Evolutionary conservation across 1,140 invertebrate species (phyloP).

Genomic region (Atta colombica): DNA sequence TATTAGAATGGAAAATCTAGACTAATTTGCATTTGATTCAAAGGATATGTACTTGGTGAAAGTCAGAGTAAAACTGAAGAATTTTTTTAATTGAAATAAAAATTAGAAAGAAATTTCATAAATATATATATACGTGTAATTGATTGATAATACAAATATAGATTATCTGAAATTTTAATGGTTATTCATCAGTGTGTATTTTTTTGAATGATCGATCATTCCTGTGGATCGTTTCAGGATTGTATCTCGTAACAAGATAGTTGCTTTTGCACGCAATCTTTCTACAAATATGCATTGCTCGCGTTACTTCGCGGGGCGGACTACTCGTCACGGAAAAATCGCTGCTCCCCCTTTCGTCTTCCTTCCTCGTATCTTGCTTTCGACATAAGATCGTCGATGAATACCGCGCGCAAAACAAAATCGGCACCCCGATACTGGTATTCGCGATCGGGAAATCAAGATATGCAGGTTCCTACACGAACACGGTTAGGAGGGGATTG

Average conservation of each 20-base stretch:
- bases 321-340: slow-evolving; percentile 23
- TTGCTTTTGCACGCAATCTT: not conserved
- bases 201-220: not conserved
- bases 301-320: slow-evolving; percentile 29
- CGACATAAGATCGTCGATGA: slow-evolving; percentile 66
- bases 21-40: not conserved
- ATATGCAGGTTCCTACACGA: slow-evolving; percentile 66
- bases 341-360: slow-evolving; percentile 37
- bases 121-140: not conserved
- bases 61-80: not conserved
- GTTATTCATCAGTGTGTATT: not conserved
- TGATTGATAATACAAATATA: not conserved
- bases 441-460: slow-evolving; percentile 70
- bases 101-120: not conserved
- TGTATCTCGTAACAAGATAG: not conserved
- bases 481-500: slow-evolving; percentile 60
- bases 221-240: not conserved
- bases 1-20: not conserved
- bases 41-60: not conserved
- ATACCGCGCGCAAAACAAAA: slow-evolving; percentile 64
- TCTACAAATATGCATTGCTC: slow-evolving; percentile 24
- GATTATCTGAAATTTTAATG: not conserved
- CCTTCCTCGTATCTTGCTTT: slow-evolving; percentile 61
- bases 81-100: not conserved
- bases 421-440: slow-evolving; percentile 65